Conservation (phyloP, 1,140 invertebrate genomes). For the Solen grandis region DNA sequence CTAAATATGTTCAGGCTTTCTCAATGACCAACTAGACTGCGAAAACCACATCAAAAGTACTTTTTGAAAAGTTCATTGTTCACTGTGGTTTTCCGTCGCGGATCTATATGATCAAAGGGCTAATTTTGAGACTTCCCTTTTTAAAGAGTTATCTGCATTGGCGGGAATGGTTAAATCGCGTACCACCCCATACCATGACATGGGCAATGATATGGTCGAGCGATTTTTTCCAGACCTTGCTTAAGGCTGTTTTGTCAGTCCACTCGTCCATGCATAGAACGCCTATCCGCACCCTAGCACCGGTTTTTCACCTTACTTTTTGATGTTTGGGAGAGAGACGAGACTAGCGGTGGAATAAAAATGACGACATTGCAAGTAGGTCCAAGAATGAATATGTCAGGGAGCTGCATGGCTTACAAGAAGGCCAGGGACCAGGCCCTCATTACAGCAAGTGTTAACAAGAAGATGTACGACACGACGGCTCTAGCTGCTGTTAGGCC, state of each 20-base stretch:
- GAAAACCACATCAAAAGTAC: slow-evolving; percentile 3
- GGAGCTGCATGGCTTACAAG: too few relatives aligned
- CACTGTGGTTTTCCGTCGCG: slow-evolving; percentile 8
- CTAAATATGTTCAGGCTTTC: slow-evolving; percentile 4
- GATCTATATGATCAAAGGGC: slow-evolving; percentile 1
- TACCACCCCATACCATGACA: too few relatives aligned
- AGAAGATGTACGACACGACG: too few relatives aligned
- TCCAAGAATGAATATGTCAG: too few relatives aligned
- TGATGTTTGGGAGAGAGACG: neutral
- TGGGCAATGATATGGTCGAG: too few relatives aligned
- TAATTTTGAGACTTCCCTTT: neutral
- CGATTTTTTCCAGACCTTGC: too few relatives aligned
- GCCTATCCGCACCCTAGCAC: neutral
- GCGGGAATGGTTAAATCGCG: neutral
- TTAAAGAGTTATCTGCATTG: neutral
- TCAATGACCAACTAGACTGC: neutral
- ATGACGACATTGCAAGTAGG: too few relatives aligned
- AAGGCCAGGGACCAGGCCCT: too few relatives aligned
- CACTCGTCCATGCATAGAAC: neutral
- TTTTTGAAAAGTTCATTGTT: too few relatives aligned
- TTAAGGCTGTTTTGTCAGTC: neutral
- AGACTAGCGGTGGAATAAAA: neutral
- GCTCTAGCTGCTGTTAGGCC: too few relatives aligned
- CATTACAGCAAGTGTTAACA: too few relatives aligned
- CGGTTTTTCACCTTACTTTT: neutral